These are phyloP conservation scores for Kuschelorhynchus macadamiae DNA, from an alignment of 2,888 invertebrate genomes.

Conservation along the genomic window DNA sequence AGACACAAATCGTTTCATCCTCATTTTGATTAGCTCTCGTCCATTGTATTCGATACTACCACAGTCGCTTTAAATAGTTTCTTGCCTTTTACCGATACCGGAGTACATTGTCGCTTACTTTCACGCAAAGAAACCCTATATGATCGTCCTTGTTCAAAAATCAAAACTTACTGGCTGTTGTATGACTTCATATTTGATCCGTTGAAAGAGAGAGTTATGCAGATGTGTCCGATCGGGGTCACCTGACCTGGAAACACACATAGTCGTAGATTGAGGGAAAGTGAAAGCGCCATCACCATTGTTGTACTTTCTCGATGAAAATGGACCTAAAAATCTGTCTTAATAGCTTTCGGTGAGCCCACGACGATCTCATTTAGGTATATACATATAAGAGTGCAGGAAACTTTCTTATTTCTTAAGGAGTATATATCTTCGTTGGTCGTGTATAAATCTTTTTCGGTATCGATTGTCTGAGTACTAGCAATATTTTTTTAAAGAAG, in stretches of 20 bases:
- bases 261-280: slow-evolving; percentile 31
- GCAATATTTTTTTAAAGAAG: too few relatives aligned
- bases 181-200: slow-evolving; percentile 22
- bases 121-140: too few relatives aligned
- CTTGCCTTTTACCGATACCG: not conserved
- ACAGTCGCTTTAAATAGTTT: not conserved
- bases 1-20: not conserved
- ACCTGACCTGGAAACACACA: slow-evolving; percentile 42
- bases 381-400: too few relatives aligned
- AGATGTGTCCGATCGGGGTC: slow-evolving; percentile 41
- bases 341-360: slow-evolving; percentile 41
- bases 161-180: too few relatives aligned
- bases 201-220: slow-evolving; percentile 48
- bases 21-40: slow-evolving; percentile 5
- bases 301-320: slow-evolving; percentile 45
- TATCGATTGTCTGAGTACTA: too few relatives aligned
- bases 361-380: slow-evolving; percentile 41
- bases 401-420: not conserved
- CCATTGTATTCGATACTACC: not conserved
- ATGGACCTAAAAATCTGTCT: slow-evolving; percentile 44
- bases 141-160: too few relatives aligned
- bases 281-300: slow-evolving; percentile 33
- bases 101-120: too few relatives aligned
- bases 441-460: too few relatives aligned
- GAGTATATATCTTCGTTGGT: too few relatives aligned